Evolutionary conservation across 2,888 invertebrate genomes (phyloP), one percentile per base, ranked within the genome.

Genomic region (Brachyopa scutellaris): DNA sequence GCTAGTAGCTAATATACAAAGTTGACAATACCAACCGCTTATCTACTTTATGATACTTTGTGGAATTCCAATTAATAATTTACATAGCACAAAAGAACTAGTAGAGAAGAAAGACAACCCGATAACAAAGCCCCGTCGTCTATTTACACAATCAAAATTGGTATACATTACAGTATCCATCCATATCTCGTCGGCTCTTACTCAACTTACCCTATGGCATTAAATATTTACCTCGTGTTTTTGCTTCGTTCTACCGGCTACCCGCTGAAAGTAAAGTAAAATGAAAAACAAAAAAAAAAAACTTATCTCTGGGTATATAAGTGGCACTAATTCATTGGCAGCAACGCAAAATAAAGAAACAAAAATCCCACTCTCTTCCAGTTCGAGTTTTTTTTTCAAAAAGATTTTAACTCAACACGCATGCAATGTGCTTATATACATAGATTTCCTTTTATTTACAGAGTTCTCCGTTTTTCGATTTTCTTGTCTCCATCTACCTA

Each of bases 321-420:
- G 64, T 70, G 77, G 57, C 76, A 77, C 76, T 82, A 82, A 82
- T 82, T 80, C 76, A 82, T 82, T 76, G 80, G 80, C 51, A 82
- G 80, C 33, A 38, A 13, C 40, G 38, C 23, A 38, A 62, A 13
- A 26, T 29, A 72, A 62, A 11, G 53, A 66, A 70, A 26, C 3
- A 38, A 67, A 57, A 67, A 26, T 13, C 11, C 29, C 47, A 67
- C 79, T 74, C 67, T 64, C 51, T 31, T 33, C 19, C 11, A 2
- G 57, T 78, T 72, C 23, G 40, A 64, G 21, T 62, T 26, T 47
- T 26, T 9, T 7, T 7, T 62, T 70, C 53, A 19, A n/a, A 29
- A 7, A 11, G 23, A 26, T n/a, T n/a, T n/a, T n/a, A n/a, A n/a
- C 57, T 45, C 13, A 9, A 61, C 31, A 9, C 49, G 23, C 49